Base-by-base conservation (phyloP, 2,797 vertebrate species). In the Hypotaenidia philippensis region DNA sequence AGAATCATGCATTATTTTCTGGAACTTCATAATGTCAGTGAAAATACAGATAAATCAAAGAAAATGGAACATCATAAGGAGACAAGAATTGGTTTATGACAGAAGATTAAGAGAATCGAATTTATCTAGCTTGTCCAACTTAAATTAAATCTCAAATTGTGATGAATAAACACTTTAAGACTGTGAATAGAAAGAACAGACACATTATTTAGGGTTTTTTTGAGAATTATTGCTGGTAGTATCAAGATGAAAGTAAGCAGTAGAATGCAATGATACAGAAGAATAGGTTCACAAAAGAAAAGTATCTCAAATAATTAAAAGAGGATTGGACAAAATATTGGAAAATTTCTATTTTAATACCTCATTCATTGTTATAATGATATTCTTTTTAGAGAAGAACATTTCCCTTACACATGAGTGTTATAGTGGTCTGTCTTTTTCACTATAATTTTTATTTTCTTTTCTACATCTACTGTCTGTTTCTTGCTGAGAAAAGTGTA, bases 11-110 rank as follows among this genome's bases (percentile, higher is more conserved):
- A 29, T 18, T 71, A n/a, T 65, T 80, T 90, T 61, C 45, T 75
- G 59, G 68, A 74, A 71, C 34, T 29, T 83, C 18, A 49, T 70
- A 40, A 74, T 4, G 10, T 55, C 53, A 83, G 50, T 68, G 47
- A 89, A 96, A 95, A 64, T 81, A 45, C 26, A 83, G 16, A 77
- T 83, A 85, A 87, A 78, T 85, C 38, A 92, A 83, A 83, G 44
- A 59, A 77, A 68, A 19, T 27, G 19, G 23, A 49, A 50, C 7
- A 36, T 78, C 31, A 57, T 52, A 45, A 84, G 65, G 38, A 89
- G 19, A 82, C 26, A 87, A 50, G 53, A 82, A 83, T 7, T 75
- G 14, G 14, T 64, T 92, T 93, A 68, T 84, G 71, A 68, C 19
- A 82, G 59, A 77, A 64, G 64, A 78, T 87, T 80, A 78, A 93